Evolutionary conservation across 2,797 vertebrate species (phyloP).

Genomic region (Typhlichthys subterraneus): DNA sequence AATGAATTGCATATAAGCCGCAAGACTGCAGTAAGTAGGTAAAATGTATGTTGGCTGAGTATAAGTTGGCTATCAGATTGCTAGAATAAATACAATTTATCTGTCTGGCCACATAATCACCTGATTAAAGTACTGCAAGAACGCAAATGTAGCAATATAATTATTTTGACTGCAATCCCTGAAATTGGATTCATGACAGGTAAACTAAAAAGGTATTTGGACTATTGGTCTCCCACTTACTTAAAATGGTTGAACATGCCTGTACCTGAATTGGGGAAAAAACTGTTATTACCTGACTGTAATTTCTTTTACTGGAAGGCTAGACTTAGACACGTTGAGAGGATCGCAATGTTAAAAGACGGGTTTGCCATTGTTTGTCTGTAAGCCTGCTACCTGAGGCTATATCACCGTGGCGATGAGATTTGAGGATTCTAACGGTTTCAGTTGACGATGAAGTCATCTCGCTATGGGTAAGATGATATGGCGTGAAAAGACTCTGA

Average conservation of each 20-base stretch:
- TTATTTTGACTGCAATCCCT: slow-evolving; percentile 1
- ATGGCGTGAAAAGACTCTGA: slow-evolving; percentile 29
- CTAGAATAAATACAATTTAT: slow-evolving; percentile 1
- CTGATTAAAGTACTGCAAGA: not conserved
- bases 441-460: slow-evolving; percentile 68
- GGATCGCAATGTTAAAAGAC: slow-evolving; percentile 41
- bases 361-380: slow-evolving; percentile 48
- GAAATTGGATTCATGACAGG: slow-evolving; percentile 27
- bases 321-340: slow-evolving; percentile 48
- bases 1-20: not conserved
- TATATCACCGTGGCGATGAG: slow-evolving; percentile 22
- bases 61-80: not conserved
- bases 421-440: slow-evolving; percentile 45
- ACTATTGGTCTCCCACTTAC: slow-evolving; percentile 30
- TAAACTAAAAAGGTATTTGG: slow-evolving; percentile 50
- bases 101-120: not conserved
- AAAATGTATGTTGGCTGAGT: not conserved
- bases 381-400: slow-evolving; percentile 53
- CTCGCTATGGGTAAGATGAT: slow-evolving; percentile 53
- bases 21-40: too few species aligned
- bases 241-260: slow-evolving; percentile 42
- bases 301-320: slow-evolving; percentile 46
- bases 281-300: slow-evolving; percentile 58
- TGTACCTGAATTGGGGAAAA: slow-evolving; percentile 23
- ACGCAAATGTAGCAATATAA: not conserved